phyloP scores from a whole-genome alignment of 1,140 invertebrate species.

The Penaeus vannamei region DNA sequence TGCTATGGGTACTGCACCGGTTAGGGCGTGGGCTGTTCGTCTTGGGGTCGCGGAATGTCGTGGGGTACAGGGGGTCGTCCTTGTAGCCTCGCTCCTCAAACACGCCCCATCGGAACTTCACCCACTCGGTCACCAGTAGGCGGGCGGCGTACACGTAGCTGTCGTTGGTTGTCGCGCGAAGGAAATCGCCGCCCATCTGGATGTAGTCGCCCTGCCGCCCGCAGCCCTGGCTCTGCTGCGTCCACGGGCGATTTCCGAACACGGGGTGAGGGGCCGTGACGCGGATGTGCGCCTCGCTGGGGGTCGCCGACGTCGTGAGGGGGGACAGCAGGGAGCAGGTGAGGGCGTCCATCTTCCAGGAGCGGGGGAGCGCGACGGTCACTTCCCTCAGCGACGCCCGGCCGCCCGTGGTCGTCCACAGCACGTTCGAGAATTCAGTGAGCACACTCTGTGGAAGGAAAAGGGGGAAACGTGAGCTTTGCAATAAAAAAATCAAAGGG shows the following conservation, averaged over 20 bases:
- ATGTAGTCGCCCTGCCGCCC: conserved; percentile 77
- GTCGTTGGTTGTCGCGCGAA: conserved; percentile 72
- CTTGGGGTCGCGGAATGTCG: conserved; percentile 63
- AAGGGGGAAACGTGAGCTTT: background rate
- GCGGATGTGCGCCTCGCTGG: conserved; percentile 72
- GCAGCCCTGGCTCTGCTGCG: conserved; percentile 77
- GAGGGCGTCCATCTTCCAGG: conserved; percentile 71
- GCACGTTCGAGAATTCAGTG: conserved; percentile 61
- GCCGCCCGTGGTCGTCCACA: conserved; percentile 75
- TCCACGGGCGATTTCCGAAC: conserved; percentile 75
- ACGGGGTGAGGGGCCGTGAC: conserved; percentile 74
- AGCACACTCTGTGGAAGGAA: conserved; percentile 60
- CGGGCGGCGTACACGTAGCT: conserved; percentile 68
- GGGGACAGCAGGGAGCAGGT: conserved; percentile 66
- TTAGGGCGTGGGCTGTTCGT: conserved; percentile 57
- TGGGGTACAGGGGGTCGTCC: conserved; percentile 77
- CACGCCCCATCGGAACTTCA: conserved; percentile 81
- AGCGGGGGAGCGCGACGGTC: conserved; percentile 75
- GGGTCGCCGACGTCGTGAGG: conserved; percentile 49
- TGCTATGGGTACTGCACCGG: conserved; percentile 49
- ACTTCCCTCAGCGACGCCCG: conserved; percentile 74
- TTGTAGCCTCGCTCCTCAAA: conserved; percentile 80
- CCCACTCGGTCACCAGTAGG: conserved; percentile 78
- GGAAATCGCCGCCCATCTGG: conserved; percentile 73
- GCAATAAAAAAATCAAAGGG: too few relatives aligned